Base-by-base conservation (phyloP, 2,888 invertebrate species). In the Aleiodes leptofemur region DNA sequence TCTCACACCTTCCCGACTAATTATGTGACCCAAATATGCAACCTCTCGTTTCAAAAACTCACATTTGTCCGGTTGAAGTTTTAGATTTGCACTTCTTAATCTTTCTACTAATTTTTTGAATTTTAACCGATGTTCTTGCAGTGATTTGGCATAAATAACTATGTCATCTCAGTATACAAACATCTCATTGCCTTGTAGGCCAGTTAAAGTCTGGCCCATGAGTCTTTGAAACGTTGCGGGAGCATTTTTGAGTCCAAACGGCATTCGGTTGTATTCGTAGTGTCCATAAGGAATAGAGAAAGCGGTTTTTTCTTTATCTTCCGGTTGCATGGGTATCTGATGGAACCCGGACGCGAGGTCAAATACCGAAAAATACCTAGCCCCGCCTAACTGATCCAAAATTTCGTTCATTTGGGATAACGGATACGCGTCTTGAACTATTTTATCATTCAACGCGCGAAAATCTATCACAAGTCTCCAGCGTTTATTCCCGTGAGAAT, bases 351-450 rank as follows among this genome's bases (percentile, higher is more conserved):
- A 64, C 0, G 74, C 64, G 5, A 72, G 55, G 14, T 72, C 66
- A 14, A 72, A 56, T 0, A 64, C 66, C 0, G 72, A 66, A 7
- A 72, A 72, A 4, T 72, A 72, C 1, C 56, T 29, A 0, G 68
- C 73, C 8, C 34, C 16, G 29, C 73, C 56, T n/a, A 73, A 14
- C 23, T 59, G 69, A 16, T 69, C 69, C 6, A 73, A 8, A 43
- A 68, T 68, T 0, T 83, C 81, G 0, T 77, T 79, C 3, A 85
- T 82, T n/a, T 81, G 78, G 0, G 83, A 82, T 2, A 82, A 48
- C 0, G 82, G 80, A 13, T 73, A 80, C n/a, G 77, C 76, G 16
- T 81, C 78, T 0, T 72, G 71, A 3, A 78, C 16, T 0, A 76
- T 78, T 66, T 78, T 76, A 13, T 79, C 77, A 51, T 81, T 80